phyloP scores from a whole-genome alignment of 2,888 invertebrate genomes.

The Morinoia aosen region DNA sequence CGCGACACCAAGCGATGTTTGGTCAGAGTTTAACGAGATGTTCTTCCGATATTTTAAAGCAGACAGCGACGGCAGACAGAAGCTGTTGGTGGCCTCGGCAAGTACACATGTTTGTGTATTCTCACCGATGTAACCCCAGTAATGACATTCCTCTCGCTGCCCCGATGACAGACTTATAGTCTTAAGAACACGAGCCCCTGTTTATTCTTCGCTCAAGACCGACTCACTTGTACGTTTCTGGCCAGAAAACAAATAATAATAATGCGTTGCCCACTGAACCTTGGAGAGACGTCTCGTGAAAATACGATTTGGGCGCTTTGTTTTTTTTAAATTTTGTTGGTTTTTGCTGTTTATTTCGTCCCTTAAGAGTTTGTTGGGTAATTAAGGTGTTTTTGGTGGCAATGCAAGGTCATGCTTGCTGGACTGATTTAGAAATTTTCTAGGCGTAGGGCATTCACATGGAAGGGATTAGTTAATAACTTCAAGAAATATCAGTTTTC shows the following conservation, averaged over 20 bases:
- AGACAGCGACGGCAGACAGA: constrained; percentile 7
- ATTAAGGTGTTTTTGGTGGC: not conserved
- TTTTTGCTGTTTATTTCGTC: not conserved
- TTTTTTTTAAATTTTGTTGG: not conserved
- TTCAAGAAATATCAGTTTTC: not conserved
- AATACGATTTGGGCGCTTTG: not conserved
- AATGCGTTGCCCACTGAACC: not conserved
- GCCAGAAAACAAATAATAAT: constrained; percentile 24
- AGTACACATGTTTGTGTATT: constrained; percentile 51
- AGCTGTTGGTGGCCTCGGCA: constrained; percentile 5
- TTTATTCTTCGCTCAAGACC: constrained; percentile 11
- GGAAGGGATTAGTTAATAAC: not conserved
- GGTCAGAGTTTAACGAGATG: not conserved
- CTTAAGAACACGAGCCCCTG: constrained; percentile 42
- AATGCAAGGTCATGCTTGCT: not conserved
- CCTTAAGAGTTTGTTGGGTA: not conserved
- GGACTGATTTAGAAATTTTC: not conserved
- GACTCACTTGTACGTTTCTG: constrained; percentile 26
- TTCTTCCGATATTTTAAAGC: not conserved
- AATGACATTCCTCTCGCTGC: constrained; percentile 45
- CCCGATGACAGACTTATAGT: constrained; percentile 52
- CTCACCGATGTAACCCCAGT: constrained; percentile 34
- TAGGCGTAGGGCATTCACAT: not conserved
- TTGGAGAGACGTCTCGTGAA: not conserved
- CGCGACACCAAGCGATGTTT: constrained; percentile 9